Evolutionary conservation across 2,888 invertebrate species (phyloP).

Genomic region (Oxystoma pomonae): DNA sequence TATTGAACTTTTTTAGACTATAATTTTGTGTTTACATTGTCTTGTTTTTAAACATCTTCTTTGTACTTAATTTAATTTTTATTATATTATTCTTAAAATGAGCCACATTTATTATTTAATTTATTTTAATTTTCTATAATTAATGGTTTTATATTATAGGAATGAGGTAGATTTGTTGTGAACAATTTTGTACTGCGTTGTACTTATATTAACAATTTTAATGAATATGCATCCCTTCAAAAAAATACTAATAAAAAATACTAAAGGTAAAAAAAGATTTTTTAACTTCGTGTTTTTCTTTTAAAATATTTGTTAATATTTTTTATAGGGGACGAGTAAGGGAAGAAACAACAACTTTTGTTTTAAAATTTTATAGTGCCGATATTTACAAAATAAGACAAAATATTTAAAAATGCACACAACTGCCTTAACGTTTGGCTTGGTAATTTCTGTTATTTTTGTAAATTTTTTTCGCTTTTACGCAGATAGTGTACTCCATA

Average conservation of each 20-base stretch:
- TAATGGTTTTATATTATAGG: background rate
- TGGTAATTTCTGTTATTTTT: no score
- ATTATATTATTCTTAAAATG: background rate
- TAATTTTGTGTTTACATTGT: background rate
- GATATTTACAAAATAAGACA: background rate
- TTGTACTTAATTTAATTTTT: background rate
- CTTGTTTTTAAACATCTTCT: background rate
- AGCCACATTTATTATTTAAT: background rate
- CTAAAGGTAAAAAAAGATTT: no score
- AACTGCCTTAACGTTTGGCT: no score
- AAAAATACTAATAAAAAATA: no score
- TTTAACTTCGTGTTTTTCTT: no score
- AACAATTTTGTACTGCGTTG: background rate
- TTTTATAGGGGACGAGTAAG: no score
- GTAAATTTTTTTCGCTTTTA: no score
- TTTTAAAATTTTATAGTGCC: background rate
- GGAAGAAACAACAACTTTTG: background rate
- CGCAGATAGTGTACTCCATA: no score
- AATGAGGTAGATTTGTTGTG: conserved; percentile 7
- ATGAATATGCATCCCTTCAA: no score
- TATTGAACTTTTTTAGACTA: background rate
- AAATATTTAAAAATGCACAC: background rate
- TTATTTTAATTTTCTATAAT: background rate
- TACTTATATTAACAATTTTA: conserved; percentile 6
- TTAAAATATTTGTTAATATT: no score